A percentile compares a stretch with the other conserved stretches of the same genome.
phyloP scores from a whole-genome alignment of 2,113 vertebrate species.

The Hippoglossus stenolepis region DNA sequence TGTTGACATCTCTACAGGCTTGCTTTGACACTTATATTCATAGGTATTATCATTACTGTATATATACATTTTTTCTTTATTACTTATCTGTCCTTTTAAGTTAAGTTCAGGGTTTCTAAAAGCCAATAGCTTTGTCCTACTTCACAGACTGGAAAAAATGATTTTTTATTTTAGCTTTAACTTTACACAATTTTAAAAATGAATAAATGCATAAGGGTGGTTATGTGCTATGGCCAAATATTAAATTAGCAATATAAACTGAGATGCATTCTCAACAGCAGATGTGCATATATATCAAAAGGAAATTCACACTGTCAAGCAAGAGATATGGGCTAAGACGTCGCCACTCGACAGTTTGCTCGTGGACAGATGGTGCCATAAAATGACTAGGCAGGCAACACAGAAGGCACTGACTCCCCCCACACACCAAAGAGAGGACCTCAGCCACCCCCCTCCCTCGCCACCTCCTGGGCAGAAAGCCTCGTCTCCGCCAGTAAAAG shows the following conservation, averaged over 20 bases:
- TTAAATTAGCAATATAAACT: conserved; percentile 55
- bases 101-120: conserved; percentile 18
- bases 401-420: conserved; percentile 58
- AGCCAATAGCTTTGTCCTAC: conserved; percentile 23
- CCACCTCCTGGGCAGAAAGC: conserved; percentile 46
- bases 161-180: conserved; percentile 20
- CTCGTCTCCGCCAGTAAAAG: conserved; percentile 63
- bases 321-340: conserved; percentile 65
- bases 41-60: not conserved
- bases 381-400: conserved; percentile 77
- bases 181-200: conserved; percentile 34
- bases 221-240: conserved; percentile 45
- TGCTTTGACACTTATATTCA: not conserved
- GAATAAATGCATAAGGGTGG: conserved; percentile 40
- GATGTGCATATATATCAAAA: conserved; percentile 69
- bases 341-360: conserved; percentile 74
- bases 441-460: conserved; percentile 33
- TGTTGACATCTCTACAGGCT: not conserved
- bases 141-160: conserved; percentile 13
- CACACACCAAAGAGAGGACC: conserved; percentile 50
- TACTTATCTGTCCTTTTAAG: not conserved
- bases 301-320: conserved; percentile 53
- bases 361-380: conserved; percentile 78
- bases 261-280: conserved; percentile 54
- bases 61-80: not conserved